A percentile compares a stretch with the other conserved stretches of the same genome.
Conservation (phyloP, 2,888 invertebrate genomes). For the Rhingia campestris region DNA sequence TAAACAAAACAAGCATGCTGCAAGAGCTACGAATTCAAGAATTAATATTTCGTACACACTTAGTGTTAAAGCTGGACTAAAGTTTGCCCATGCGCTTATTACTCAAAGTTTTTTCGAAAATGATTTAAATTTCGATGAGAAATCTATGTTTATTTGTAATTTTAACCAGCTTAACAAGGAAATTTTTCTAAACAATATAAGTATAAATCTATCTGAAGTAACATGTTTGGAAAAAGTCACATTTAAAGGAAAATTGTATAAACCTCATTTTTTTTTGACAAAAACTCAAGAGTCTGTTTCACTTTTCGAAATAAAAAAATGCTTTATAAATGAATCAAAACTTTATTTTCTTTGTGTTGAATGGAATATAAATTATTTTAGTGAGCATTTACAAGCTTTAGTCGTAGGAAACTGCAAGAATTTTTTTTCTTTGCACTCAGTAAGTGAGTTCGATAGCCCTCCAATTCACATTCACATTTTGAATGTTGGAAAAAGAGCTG, state of each 20-base stretch:
- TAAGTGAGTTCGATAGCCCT: constrained; percentile 5
- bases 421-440: constrained; percentile 4
- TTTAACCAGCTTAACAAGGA: constrained; percentile 4
- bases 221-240: constrained; percentile 3
- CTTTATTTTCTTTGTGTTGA: not conserved
- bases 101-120: constrained; percentile 49
- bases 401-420: not conserved
- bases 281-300: too few species aligned
- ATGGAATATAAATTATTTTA: constrained; percentile 1
- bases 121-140: constrained; percentile 56
- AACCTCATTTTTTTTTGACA: too few species aligned
- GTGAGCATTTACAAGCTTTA: not conserved
- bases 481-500: not conserved
- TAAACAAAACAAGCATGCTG: constrained; percentile 46
- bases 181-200: constrained; percentile 6
- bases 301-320: too few species aligned
- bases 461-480: constrained; percentile 4
- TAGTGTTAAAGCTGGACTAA: constrained; percentile 41
- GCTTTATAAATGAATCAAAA: too few species aligned
- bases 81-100: constrained; percentile 32
- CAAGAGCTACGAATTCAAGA: constrained; percentile 47
- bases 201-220: constrained; percentile 6
- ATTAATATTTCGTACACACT: constrained; percentile 55
- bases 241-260: too few species aligned
- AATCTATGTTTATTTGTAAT: constrained; percentile 33